Base-by-base conservation (phyloP, 2,797 vertebrate species). In the Gymnocypris eckloni region DNA sequence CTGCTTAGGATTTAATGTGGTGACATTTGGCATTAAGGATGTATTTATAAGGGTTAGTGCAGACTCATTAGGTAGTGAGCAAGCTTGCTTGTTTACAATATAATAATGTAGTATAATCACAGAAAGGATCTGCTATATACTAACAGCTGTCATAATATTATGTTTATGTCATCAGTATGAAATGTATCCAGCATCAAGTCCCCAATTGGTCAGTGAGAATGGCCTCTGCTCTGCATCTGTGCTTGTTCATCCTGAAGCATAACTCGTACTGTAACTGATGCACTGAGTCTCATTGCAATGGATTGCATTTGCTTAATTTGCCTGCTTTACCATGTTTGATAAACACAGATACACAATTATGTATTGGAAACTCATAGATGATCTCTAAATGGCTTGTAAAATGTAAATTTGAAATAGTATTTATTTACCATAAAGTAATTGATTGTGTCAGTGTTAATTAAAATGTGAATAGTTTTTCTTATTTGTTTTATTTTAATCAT, bases 91-190 rank as follows among this genome's bases (percentile, higher is more conserved):
- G 45, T 79, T 79, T 45, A 69, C 79, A 81, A 54, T 39, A 39
- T 81, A 4, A 69, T 54, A 69, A 50, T 69, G 45, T 37, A 69
- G 28, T 43, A 43, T 66, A 41, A 82, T 72, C 33, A 72, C 6
- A 37, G 15, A 18, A 56, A 59, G 50, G 39, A 28, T 43, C 13
- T 16, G n/a, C 39, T 82, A 41, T 72, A 11, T 28, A 82, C 67
- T 48, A 71, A 41, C 22, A 71, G 50, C 67, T 82, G 50, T 56
- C 48, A 52, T 33, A 72, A 43, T 52, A 43, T 82, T 67, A 72
- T 71, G 71, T 39, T 52, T 56, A 54, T 72, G 52, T 72, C 80
- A 72, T 70, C 66, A 56, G 50, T 71, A 82, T 52, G 37, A 82
- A 45, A 72, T 37, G 43, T 22, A 4, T 82, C 33, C 43, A 39